phyloP scores from a whole-genome alignment of 1,140 invertebrate genomes.

The Drosophila sucinea region DNA sequence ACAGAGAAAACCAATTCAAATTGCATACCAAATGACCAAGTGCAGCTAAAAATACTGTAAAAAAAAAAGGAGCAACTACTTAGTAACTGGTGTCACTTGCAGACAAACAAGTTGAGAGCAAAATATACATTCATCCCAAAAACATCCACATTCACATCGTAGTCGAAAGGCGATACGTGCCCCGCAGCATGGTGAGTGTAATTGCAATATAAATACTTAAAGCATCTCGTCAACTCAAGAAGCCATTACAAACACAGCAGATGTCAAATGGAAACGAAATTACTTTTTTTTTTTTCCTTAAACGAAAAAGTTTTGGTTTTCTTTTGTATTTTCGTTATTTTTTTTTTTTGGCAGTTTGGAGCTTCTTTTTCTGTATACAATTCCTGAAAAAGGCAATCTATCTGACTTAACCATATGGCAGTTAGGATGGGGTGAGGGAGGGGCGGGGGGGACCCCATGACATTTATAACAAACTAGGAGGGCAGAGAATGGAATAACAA shows the following conservation, averaged over 20 bases:
- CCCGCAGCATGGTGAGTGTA: conserved; percentile 45
- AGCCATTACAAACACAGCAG: conserved; percentile 50
- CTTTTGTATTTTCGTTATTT: conserved; percentile 22
- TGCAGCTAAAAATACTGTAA: conserved; percentile 4
- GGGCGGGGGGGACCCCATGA: conserved; percentile 20
- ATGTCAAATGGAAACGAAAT: conserved; percentile 61
- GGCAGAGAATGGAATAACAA: neutral
- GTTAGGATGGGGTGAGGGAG: neutral
- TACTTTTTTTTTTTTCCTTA: conserved; percentile 56
- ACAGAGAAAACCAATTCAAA: neutral
- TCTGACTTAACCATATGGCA: conserved; percentile 57
- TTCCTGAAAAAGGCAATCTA: conserved; percentile 29
- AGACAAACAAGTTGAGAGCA: conserved; percentile 14
- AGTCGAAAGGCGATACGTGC: neutral
- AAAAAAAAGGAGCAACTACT: neutral
- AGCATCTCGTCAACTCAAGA: conserved; percentile 35
- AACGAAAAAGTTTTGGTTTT: conserved; percentile 54
- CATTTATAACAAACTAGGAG: conserved; percentile 33
- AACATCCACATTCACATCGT: neutral
- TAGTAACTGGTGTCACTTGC: conserved; percentile 22
- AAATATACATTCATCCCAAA: neutral
- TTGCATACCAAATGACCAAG: conserved; percentile 41
- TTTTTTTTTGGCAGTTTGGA: conserved; percentile 20
- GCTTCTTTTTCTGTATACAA: conserved; percentile 1
- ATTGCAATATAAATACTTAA: conserved; percentile 69